These are phyloP conservation scores for Apodemus agrarius DNA, from an alignment of 2,797 vertebrate species.

Conservation along the genomic window DNA sequence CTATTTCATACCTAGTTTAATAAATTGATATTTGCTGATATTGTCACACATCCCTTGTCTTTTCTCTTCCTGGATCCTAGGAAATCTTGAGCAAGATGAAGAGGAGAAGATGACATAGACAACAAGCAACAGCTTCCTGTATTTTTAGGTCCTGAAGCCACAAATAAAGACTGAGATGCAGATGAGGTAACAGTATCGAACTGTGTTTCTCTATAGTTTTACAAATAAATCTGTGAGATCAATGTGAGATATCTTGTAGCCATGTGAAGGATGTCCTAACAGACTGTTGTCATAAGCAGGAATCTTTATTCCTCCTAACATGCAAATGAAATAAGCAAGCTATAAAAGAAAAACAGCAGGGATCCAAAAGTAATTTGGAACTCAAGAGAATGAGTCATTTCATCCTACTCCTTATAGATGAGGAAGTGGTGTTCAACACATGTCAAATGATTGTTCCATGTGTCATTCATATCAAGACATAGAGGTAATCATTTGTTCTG, in stretches of 20 bases:
- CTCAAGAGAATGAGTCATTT: neutral
- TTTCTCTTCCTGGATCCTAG: neutral
- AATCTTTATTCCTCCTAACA: neutral
- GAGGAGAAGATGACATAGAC: neutral
- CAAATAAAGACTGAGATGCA: neutral
- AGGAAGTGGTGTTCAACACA: neutral
- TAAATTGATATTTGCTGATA: neutral
- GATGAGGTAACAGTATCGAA: neutral
- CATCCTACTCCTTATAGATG: neutral
- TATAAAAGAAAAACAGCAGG: neutral
- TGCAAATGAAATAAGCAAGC: neutral
- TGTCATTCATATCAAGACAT: neutral
- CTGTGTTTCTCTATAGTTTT: neutral
- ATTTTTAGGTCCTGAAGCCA: neutral
- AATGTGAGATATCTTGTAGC: neutral
- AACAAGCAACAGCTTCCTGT: neutral
- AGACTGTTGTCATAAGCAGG: neutral
- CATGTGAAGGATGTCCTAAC: neutral
- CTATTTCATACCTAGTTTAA: neutral
- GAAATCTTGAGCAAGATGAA: neutral
- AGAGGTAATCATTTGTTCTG: neutral
- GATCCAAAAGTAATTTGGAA: neutral
- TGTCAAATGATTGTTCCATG: neutral
- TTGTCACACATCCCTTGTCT: neutral
- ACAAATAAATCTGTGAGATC: neutral